phyloP scores from a whole-genome alignment of 2,113 vertebrate genomes.

The Elephas maximus region DNA sequence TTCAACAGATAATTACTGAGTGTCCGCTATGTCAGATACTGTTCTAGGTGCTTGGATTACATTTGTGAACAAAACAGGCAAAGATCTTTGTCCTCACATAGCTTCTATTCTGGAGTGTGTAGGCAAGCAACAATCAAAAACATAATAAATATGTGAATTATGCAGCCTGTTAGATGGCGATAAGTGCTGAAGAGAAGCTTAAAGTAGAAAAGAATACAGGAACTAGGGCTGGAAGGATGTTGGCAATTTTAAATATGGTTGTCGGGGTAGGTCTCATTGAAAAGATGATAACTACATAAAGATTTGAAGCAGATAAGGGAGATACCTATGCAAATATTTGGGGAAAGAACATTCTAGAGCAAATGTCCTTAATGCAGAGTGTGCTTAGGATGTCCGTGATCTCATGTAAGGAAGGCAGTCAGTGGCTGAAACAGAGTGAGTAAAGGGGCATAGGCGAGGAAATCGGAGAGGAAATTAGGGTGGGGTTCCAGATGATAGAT shows the following conservation, averaged over 20 bases:
- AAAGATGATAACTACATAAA: background rate
- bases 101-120: background rate
- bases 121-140: background rate
- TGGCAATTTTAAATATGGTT: conserved; percentile 5
- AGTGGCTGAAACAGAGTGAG: background rate
- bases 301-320: background rate
- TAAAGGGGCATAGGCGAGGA: background rate
- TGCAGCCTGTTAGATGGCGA: background rate
- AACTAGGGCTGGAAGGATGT: background rate
- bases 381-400: background rate
- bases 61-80: background rate
- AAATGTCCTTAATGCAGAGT: background rate
- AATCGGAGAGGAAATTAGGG: background rate
- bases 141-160: background rate
- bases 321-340: background rate
- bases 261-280: background rate
- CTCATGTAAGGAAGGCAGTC: background rate
- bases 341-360: background rate
- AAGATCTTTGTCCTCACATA: background rate
- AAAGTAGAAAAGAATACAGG: background rate
- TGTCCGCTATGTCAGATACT: too few species aligned
- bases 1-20: too few species aligned
- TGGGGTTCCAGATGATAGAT: background rate
- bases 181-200: background rate
- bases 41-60: background rate